Conservation (phyloP, 2,113 vertebrate species). For the Apus apus region DNA sequence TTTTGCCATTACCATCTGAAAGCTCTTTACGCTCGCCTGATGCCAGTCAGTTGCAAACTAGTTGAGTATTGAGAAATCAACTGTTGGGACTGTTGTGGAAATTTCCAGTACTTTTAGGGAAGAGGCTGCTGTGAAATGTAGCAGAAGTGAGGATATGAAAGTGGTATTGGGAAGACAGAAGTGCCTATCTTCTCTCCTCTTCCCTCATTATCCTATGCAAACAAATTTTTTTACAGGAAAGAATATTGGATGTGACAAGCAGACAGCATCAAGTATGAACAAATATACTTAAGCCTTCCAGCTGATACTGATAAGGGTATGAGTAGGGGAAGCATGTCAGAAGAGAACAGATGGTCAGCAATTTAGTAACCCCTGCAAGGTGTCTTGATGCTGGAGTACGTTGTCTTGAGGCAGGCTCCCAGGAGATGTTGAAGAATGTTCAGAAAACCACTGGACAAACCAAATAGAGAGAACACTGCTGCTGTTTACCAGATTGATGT, state of each 20-base stretch:
- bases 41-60: background rate
- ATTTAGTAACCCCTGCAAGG: background rate
- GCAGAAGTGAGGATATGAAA: background rate
- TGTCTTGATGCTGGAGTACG: background rate
- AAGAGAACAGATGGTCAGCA: background rate
- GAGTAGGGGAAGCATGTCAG: background rate
- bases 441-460: background rate
- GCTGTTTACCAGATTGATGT: background rate
- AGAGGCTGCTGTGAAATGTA: slow-evolving; percentile 1
- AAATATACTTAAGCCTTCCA: background rate
- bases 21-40: background rate
- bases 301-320: background rate
- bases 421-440: background rate
- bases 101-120: slow-evolving; percentile 20
- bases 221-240: background rate
- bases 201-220: background rate
- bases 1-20: background rate
- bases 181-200: background rate
- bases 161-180: background rate
- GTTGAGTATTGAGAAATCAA: slow-evolving; percentile 26
- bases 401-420: background rate
- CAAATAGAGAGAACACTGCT: background rate
- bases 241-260: background rate
- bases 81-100: slow-evolving; percentile 12
- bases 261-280: background rate